phyloP scores from a whole-genome alignment of 2,797 vertebrate species.

The Poeciliopsis infans region DNA sequence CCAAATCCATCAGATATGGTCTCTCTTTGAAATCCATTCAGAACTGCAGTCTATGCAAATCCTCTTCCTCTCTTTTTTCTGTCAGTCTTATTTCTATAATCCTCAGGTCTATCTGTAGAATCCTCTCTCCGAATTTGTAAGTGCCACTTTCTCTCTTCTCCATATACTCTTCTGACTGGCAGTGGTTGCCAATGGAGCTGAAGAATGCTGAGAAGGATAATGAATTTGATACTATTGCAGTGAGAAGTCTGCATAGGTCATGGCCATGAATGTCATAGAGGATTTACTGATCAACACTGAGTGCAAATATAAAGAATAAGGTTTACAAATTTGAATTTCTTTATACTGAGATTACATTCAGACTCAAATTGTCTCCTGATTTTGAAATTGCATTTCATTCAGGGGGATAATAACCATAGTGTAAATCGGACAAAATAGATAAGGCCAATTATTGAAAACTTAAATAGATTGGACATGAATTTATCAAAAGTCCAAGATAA shows the following conservation, averaged over 20 bases:
- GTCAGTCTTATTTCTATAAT: conserved; percentile 60
- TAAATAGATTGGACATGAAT: neutral
- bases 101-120: conserved; percentile 32
- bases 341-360: neutral
- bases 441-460: neutral
- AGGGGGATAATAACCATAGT: neutral
- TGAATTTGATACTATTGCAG: conserved; percentile 19
- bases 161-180: conserved; percentile 4
- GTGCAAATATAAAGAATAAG: neutral
- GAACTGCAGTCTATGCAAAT: conserved; percentile 53
- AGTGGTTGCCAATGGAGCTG: conserved; percentile 21
- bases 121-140: conserved; percentile 3
- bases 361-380: neutral
- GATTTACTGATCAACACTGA: neutral
- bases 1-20: conserved; percentile 61
- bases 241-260: neutral
- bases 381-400: neutral
- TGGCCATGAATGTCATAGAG: neutral
- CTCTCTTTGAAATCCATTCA: conserved; percentile 50
- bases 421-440: neutral
- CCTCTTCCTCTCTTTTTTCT: conserved; percentile 19
- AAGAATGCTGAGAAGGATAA: conserved; percentile 38
- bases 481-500: neutral
- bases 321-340: neutral
- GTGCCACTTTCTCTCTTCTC: conserved; percentile 9